These are phyloP conservation scores for Catamblyrhynchus diadema DNA, from an alignment of 2,797 vertebrate genomes.

Conservation along the genomic window DNA sequence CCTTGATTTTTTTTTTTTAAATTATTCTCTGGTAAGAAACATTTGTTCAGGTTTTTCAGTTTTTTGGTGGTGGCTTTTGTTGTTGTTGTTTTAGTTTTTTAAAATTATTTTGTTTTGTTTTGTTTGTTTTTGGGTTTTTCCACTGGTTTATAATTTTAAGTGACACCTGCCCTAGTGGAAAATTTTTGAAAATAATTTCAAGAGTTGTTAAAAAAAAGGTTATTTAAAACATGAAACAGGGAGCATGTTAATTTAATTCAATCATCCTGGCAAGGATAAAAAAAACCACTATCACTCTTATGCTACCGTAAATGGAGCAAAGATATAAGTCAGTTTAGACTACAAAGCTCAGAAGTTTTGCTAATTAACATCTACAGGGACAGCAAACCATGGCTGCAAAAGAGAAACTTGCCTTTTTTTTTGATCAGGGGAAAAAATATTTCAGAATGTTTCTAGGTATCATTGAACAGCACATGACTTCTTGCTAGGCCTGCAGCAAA, in stretches of 20 bases:
- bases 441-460: neutral
- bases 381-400: neutral
- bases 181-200: neutral
- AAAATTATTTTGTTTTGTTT: neutral
- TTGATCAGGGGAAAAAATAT: neutral
- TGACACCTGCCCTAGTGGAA: neutral
- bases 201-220: neutral
- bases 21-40: neutral
- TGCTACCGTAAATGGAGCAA: neutral
- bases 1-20: neutral
- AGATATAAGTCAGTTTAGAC: constrained; percentile 19
- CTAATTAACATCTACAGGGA: constrained; percentile 29
- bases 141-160: neutral
- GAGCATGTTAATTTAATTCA: constrained; percentile 4
- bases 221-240: neutral
- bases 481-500: neutral
- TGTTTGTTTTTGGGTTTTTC: rapidly evolving
- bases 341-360: neutral
- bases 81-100: neutral
- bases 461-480: neutral
- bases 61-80: neutral
- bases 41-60: neutral
- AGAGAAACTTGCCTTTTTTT: neutral
- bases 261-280: neutral
- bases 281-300: neutral